Base-by-base conservation (phyloP, 1,140 invertebrate genomes). In the Meteorus sp. region DNA sequence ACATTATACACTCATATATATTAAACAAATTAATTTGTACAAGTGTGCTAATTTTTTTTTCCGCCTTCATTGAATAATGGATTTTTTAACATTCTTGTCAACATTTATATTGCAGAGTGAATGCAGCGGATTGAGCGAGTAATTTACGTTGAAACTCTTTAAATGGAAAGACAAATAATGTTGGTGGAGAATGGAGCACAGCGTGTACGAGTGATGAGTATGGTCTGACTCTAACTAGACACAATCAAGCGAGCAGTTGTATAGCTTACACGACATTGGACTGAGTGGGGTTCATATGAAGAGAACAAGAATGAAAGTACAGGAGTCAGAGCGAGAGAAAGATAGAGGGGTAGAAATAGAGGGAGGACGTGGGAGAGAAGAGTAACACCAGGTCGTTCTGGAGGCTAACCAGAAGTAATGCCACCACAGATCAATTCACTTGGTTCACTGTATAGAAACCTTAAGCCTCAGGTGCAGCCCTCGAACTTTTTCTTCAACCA, bases 391-490 rank as follows among this genome's bases (percentile, higher is more conserved):
- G 69, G 69, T 73, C 74, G 68, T 70, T 56, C 65, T 11, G 56
- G 77, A 74, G 75, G 73, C 72, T 79, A 79, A 79, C 75, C 76
- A 75, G 74, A 73, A 77, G 71, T 77, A 79, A 78, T 79, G 74
- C 69, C 66, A 69, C 69, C 68, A 70, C 67, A 72, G 72, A 79
- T 79, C 77, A 79, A 79, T 79, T 75, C 72, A 62, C 64, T 64
- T 41, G 61, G 57, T 37, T 8, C 47, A 1, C 25, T 50, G 25
- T n/a, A n/a, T n/a, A n/a, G 29, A 33, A 47, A 47, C 54, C 48
- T 54, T 13, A 57, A 57, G 45, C 39, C 50, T 47, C 7, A 27
- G 48, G 13, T 9, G n/a, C n/a, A n/a, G n/a, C n/a, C n/a, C n/a
- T n/a, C n/a, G n/a, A n/a, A n/a, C n/a, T n/a, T n/a, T n/a, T n/a